Evolutionary conservation across 2,888 invertebrate species (phyloP), one percentile per base, ranked within the genome.

Genomic region (Taenaris catops): DNA sequence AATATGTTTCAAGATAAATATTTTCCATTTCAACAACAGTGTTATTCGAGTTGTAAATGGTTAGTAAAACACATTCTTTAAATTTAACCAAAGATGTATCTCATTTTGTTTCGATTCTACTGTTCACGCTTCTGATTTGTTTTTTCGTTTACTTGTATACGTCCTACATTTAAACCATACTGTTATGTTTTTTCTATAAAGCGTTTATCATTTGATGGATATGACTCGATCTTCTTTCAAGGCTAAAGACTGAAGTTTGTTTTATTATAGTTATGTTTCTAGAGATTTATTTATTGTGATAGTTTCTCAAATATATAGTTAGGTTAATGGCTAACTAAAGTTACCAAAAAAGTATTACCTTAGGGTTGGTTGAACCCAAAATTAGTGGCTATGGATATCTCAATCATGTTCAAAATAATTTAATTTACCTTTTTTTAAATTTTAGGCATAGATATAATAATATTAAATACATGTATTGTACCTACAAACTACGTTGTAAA

Each of bases 311-410:
- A 25, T 32, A 32, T 58, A 55, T 17, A n/a, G 37, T 44, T 71
- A 64, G 63, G 56, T 62, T 57, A 63, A 63, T 35, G 67, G 65
- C 60, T 70, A 68, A 81, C 80, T 72, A 75, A 68, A 83, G 86
- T 86, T 86, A 86, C 86, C 86, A 71, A 64, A 66, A n/a, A 80
- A 83, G 83, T 84, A 84, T 86, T 86, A 84, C 81, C 81, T 71
- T 51, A 56, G 73, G 67, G 65, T 64, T 64, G 42, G 50, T 62
- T 58, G 46, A 45, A 61, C 66, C 73, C 70, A 73, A 83, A 81
- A 63, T 65, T 42, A 55, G 56, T 60, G 76, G 76, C 76, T 80
- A 75, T 78, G 73, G n/a, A 70, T 47, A 58, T 57, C 49, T 55
- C 49, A 51, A 62, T 49, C 49, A 63, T 53, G 55, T 67, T 65